Evolutionary conservation across 2,797 vertebrate genomes (phyloP).

Genomic region (Paedocypris micromegethes): DNA sequence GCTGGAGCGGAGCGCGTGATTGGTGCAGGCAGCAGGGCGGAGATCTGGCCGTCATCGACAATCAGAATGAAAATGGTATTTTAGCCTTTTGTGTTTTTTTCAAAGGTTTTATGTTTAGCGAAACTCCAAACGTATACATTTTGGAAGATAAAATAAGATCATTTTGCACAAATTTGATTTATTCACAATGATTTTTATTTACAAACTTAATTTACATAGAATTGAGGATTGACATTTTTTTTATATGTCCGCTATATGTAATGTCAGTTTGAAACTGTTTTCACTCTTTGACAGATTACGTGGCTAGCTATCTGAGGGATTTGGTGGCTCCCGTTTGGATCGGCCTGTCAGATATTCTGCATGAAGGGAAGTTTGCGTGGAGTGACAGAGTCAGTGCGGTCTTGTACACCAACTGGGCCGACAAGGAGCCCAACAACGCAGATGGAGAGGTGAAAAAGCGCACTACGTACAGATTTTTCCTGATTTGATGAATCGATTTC

Average conservation of each 20-base stretch:
- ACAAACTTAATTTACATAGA: too few relatives aligned
- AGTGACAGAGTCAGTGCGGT: slow-evolving; percentile 69
- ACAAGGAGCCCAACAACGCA: slow-evolving; percentile 71
- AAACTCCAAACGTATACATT: too few relatives aligned
- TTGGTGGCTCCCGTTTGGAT: slow-evolving; percentile 65
- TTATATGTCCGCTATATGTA: not conserved
- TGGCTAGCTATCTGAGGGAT: slow-evolving; percentile 70
- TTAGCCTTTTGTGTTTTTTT: not conserved
- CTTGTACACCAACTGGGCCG: slow-evolving; percentile 70
- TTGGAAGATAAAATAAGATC: too few relatives aligned
- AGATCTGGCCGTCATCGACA: slow-evolving; percentile 68
- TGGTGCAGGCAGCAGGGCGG: slow-evolving; percentile 64
- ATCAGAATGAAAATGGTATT: slow-evolving; percentile 69
- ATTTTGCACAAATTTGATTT: too few relatives aligned
- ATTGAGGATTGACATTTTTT: too few relatives aligned
- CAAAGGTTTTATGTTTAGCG: not conserved
- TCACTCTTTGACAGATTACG: slow-evolving; percentile 60
- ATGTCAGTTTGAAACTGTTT: not conserved
- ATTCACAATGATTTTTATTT: too few relatives aligned
- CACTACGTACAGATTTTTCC: too few relatives aligned
- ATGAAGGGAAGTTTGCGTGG: slow-evolving; percentile 71
- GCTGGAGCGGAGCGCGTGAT: slow-evolving; percentile 60
- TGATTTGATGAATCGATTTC: too few relatives aligned
- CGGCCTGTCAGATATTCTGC: slow-evolving; percentile 63
- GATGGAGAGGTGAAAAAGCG: slow-evolving; percentile 58